These are phyloP conservation scores for Toxotes chatareus DNA, from an alignment of 2,113 vertebrate genomes.

Conservation along the genomic window DNA sequence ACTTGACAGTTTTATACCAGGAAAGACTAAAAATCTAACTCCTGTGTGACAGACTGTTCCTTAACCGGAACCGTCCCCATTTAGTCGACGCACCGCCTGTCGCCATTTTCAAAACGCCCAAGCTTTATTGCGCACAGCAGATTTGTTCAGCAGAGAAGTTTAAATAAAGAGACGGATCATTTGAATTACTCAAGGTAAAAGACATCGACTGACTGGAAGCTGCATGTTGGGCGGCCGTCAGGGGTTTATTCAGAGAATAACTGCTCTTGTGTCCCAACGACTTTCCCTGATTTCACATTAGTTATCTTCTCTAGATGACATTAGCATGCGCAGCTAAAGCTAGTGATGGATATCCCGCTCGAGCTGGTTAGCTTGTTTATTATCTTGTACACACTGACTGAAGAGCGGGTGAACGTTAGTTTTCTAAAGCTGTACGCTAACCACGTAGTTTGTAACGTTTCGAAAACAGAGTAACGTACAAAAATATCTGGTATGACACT, in stretches of 20 bases:
- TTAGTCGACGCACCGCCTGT: constrained; percentile 15
- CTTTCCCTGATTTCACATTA: neutral
- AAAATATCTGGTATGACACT: neutral
- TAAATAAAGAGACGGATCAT: constrained; percentile 86
- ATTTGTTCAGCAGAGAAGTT: constrained; percentile 78
- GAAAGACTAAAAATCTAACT: neutral
- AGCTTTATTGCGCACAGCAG: constrained; percentile 79
- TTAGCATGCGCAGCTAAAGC: constrained; percentile 50
- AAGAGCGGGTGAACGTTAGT: neutral
- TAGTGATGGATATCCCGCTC: neutral
- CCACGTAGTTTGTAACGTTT: neutral
- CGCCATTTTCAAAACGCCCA: constrained; percentile 82
- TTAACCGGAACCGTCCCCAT: constrained; percentile 38
- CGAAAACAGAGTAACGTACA: neutral
- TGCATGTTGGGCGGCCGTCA: neutral
- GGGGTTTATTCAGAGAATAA: rapidly evolving
- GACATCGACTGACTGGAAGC: constrained; percentile 5
- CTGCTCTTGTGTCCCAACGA: neutral
- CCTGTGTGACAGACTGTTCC: neutral
- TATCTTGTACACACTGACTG: neutral
- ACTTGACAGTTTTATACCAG: neutral
- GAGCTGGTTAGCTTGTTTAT: neutral
- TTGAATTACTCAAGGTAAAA: constrained; percentile 85
- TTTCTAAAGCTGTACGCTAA: neutral
- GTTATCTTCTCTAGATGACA: neutral